phyloP scores from a whole-genome alignment of 2,888 invertebrate species.

The Calliscelio sp. region DNA sequence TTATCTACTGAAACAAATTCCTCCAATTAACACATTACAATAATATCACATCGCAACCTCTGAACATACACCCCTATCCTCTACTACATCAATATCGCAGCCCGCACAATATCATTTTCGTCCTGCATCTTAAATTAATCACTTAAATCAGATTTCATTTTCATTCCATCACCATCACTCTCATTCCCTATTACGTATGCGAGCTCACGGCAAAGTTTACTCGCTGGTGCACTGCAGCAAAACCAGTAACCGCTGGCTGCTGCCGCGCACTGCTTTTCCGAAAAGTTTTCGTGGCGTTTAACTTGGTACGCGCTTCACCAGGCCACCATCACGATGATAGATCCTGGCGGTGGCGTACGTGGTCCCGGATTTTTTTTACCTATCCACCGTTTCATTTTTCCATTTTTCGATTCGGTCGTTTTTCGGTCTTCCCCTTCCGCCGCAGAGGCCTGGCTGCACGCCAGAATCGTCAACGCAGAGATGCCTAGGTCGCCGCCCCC shows the following conservation, averaged over 20 bases:
- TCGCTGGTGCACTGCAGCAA: slow-evolving; percentile 68
- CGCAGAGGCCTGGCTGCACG: slow-evolving; percentile 77
- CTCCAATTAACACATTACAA: too few species aligned
- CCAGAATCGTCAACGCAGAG: slow-evolving; percentile 77
- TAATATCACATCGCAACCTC: too few species aligned
- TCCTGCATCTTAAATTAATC: too few species aligned
- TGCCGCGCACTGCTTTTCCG: slow-evolving; percentile 35
- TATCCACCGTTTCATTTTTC: slow-evolving; percentile 44
- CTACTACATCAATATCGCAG: too few species aligned
- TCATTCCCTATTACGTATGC: slow-evolving; percentile 58
- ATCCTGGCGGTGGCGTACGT: slow-evolving; percentile 30
- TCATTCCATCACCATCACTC: slow-evolving; percentile 15
- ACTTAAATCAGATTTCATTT: too few species aligned
- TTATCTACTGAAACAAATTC: too few species aligned
- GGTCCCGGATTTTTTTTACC: slow-evolving; percentile 40
- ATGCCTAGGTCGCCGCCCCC: slow-evolving; percentile 75
- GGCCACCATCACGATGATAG: slow-evolving; percentile 54
- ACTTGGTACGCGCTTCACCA: slow-evolving; percentile 50
- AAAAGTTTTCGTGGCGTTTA: slow-evolving; percentile 59
- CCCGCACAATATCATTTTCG: too few species aligned
- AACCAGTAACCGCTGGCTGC: slow-evolving; percentile 44
- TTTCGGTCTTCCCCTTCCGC: slow-evolving; percentile 48
- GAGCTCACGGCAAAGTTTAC: slow-evolving; percentile 39
- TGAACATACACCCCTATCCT: too few species aligned
- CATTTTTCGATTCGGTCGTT: slow-evolving; percentile 45